Conservation (phyloP, 2,113 vertebrate genomes). For the Ameiurus melas region DNA sequence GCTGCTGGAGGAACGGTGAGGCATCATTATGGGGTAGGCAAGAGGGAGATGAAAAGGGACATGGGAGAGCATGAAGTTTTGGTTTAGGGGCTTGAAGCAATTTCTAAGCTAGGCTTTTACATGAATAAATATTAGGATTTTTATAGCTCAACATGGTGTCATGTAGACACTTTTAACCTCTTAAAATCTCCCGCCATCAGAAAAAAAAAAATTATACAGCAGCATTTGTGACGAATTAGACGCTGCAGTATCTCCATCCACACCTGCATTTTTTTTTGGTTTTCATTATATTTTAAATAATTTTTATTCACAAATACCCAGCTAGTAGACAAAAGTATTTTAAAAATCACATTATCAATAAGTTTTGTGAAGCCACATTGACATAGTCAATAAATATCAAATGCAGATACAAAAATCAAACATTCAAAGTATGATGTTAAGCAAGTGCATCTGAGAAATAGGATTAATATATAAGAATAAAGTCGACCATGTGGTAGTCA, state of each 20-base stretch:
- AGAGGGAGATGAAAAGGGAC: constrained; percentile 33
- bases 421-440: background rate
- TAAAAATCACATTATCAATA: background rate
- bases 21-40: constrained; percentile 37
- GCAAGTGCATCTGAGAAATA: background rate
- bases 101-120: background rate
- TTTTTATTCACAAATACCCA: background rate
- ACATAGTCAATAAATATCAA: background rate
- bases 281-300: background rate
- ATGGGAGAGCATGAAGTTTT: background rate
- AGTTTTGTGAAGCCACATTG: background rate
- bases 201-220: background rate
- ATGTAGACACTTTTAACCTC: constrained; percentile 11
- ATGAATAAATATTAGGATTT: constrained; percentile 21
- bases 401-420: background rate
- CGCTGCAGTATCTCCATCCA: background rate
- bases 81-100: constrained; percentile 17
- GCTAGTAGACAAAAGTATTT: background rate
- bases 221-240: background rate
- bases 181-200: background rate
- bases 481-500: background rate
- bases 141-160: constrained; percentile 10
- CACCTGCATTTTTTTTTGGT: background rate
- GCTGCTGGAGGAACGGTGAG: constrained; percentile 40
- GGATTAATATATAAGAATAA: constrained; percentile 7